Evolutionary conservation across 2,113 vertebrate genomes (phyloP).

Genomic region (Stegastes partitus): DNA sequence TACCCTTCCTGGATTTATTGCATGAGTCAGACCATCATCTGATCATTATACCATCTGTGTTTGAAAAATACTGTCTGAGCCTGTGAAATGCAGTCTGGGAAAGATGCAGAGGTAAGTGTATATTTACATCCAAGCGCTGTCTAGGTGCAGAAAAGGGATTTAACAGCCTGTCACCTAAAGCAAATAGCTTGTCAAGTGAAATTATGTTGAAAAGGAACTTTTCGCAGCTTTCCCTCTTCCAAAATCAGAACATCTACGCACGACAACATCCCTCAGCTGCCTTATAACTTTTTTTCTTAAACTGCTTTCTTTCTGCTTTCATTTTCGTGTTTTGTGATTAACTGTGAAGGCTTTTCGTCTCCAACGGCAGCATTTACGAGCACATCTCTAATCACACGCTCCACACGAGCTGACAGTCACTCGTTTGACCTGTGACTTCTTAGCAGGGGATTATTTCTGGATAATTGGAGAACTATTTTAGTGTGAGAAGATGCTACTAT

Average conservation of each 20-base stretch:
- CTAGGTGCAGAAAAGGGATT: constrained; percentile 1
- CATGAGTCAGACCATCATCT: constrained; percentile 18
- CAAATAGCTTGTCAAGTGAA: constrained; percentile 17
- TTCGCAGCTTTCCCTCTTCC: not conserved
- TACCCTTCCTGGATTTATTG: constrained; percentile 3
- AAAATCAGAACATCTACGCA: not conserved
- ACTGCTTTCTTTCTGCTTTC: not conserved
- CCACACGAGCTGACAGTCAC: constrained; percentile 61
- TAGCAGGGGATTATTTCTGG: constrained; percentile 43
- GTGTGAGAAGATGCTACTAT: not conserved
- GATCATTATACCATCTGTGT: constrained; percentile 7
- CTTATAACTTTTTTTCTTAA: not conserved
- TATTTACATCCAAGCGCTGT: constrained; percentile 29
- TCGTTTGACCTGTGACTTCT: constrained; percentile 68
- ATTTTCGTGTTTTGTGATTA: not conserved
- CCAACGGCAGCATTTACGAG: not conserved
- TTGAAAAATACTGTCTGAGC: constrained; percentile 5
- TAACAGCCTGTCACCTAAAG: constrained; percentile 34
- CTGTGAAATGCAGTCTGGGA: constrained; percentile 1
- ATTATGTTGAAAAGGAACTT: constrained; percentile 7
- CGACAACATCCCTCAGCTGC: not conserved
- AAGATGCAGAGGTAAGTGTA: not conserved
- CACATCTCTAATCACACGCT: constrained; percentile 32
- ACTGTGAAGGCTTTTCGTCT: not conserved
- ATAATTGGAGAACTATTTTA: constrained; percentile 36